phyloP scores from a whole-genome alignment of 2,888 invertebrate species.

The Epiblema foenella region DNA sequence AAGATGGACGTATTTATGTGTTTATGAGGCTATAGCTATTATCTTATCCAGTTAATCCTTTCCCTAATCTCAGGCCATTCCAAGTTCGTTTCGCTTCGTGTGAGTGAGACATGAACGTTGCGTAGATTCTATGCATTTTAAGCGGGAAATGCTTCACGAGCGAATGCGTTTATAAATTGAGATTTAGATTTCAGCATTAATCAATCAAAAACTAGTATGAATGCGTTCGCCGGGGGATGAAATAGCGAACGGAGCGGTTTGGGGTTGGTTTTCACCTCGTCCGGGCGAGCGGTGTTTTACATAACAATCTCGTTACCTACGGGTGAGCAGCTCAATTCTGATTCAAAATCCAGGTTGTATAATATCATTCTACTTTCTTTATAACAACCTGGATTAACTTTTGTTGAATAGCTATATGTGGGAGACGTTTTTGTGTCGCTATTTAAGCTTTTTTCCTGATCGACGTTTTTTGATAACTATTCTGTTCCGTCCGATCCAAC shows the following conservation, averaged over 20 bases:
- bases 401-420: neutral
- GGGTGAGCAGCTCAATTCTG: slow-evolving; percentile 18
- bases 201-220: slow-evolving; percentile 15
- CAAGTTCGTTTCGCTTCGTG: slow-evolving; percentile 20
- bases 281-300: slow-evolving; percentile 22
- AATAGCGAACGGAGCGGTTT: slow-evolving; percentile 15
- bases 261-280: slow-evolving; percentile 28
- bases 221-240: slow-evolving; percentile 4
- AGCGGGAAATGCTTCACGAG: slow-evolving; percentile 4
- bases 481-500: neutral
- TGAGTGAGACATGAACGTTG: slow-evolving; percentile 1
- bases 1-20: slow-evolving; percentile 33
- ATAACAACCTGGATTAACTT: slow-evolving; percentile 6
- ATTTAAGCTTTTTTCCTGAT: neutral
- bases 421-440: neutral
- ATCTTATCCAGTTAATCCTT: slow-evolving; percentile 35
- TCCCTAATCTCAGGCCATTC: slow-evolving; percentile 13
- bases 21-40: slow-evolving; percentile 32
- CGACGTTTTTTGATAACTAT: neutral
- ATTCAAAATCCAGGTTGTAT: slow-evolving; percentile 20
- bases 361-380: neutral
- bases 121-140: slow-evolving; percentile 6
- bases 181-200: slow-evolving; percentile 17
- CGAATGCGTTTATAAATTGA: slow-evolving; percentile 23
- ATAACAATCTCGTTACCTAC: slow-evolving; percentile 35